Base-by-base conservation (phyloP, 2,797 vertebrate genomes). In the Trachops cirrhosus region DNA sequence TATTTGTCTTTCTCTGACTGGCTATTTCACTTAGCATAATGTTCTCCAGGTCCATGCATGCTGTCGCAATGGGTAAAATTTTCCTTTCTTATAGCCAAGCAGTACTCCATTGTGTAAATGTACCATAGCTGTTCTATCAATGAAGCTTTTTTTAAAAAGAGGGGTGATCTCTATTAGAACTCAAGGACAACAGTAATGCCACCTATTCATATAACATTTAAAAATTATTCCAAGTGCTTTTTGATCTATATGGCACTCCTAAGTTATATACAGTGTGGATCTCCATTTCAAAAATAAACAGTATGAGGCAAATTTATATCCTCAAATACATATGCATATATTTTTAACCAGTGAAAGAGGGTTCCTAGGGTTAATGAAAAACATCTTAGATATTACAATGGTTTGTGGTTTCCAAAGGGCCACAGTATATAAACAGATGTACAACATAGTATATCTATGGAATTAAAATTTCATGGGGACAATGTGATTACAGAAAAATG, bases 131-230 rank as follows among this genome's bases (percentile, higher is more conserved):
- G 59, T 64, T 64, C 32, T 64, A 64, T 16, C 26, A 62, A 62
- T 4, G 15, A 32, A 64, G 59, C 59, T 64, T 16, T n/a, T 84
- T 86, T 78, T 78, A 73, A 46, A 93, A 90, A 54, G 39, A 14
- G 37, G 16, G 29, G 71, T 32, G 19, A 86, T 89, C 59, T 92
- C 54, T 79, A 86, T 64, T 68, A 92, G 57, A 89, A 79, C 37
- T 93, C 68, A 91, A 85, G 26, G 15, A 93, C 44, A 93, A 93
- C 37, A 91, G 26, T 70, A 80, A 94, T 67, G 44, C 6, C 24
- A 95, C 41, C 29, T 75, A 75, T 44, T 91, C 77, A 54, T 74
- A 5, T 22, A 86, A 86, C 34, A 79, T 70, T 82, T 62, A 71
- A 64, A 71, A 14, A 48, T 94, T 88, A 41, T 89, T 54, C 21